Conservation (phyloP, 2,888 invertebrate species). For the Mycogona germanica region DNA sequence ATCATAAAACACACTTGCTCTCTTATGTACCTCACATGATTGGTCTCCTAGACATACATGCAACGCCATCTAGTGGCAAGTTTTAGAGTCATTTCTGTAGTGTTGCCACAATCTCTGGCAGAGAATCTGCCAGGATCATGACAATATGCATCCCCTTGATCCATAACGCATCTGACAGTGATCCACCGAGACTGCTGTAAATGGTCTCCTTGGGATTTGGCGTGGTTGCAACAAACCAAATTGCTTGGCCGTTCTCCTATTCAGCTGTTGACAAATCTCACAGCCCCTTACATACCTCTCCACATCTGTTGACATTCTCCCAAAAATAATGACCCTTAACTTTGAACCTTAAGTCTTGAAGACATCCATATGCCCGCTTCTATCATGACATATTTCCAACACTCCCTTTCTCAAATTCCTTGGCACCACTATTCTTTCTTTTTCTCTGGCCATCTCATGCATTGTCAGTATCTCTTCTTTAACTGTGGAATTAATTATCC, state of each 20-base stretch:
- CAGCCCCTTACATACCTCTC: not conserved
- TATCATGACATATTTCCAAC: constrained; percentile 2
- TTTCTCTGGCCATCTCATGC: not conserved
- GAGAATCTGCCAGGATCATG: no score
- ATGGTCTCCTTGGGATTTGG: not conserved
- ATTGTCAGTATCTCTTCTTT: not conserved
- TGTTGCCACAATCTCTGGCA: no score
- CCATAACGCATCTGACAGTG: not conserved
- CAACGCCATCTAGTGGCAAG: no score
- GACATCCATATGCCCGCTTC: constrained; percentile 4
- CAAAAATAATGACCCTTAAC: constrained; percentile 1
- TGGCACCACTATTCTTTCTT: not conserved
- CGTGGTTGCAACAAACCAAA: not conserved
- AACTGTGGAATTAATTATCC: no score
- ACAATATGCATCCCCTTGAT: not conserved
- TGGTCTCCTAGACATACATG: no score
- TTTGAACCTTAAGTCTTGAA: not conserved
- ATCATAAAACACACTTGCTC: no score
- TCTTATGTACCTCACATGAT: no score
- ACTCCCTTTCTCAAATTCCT: not conserved
- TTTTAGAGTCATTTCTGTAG: no score
- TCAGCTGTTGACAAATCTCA: not conserved
- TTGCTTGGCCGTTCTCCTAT: not conserved
- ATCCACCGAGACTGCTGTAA: constrained; percentile 6
- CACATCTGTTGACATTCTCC: not conserved